A percentile compares a stretch with the other conserved stretches of the same genome.
Evolutionary conservation across 2,888 invertebrate species (phyloP).

Genomic region (Amiota mariae): DNA sequence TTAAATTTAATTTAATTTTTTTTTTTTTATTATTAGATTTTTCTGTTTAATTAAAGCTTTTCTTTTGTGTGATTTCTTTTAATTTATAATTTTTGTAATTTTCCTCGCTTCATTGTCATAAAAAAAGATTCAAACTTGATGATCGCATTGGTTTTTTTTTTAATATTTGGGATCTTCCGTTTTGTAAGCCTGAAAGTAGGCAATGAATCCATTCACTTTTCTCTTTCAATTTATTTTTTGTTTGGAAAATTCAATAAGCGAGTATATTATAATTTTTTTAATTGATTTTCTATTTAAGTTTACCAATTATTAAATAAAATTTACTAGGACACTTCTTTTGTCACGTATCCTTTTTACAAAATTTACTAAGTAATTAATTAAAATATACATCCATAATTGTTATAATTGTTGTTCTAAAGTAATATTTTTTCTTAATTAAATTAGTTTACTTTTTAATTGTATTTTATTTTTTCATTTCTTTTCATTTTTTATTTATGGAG

Average conservation of each 20-base stretch:
- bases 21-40: neutral
- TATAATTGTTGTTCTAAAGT: slow-evolving; percentile 21
- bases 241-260: slow-evolving; percentile 16
- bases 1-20: neutral
- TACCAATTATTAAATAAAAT: neutral
- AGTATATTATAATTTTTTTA: neutral
- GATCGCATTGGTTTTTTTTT: slow-evolving; percentile 1
- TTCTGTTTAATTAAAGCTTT: slow-evolving; percentile 25
- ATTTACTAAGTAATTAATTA: slow-evolving; percentile 7
- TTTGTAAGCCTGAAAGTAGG: neutral
- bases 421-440: slow-evolving; percentile 14
- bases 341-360: neutral
- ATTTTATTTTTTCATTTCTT: neutral
- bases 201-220: neutral
- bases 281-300: neutral
- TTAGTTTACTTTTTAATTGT: neutral
- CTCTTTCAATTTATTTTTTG: neutral
- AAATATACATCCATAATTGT: too few species aligned
- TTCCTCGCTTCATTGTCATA: neutral
- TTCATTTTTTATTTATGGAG: slow-evolving; percentile 13
- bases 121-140: neutral
- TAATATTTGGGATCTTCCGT: neutral
- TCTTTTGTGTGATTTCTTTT: neutral
- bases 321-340: neutral
- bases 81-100: neutral